These are phyloP conservation scores for Hydriomena furcata DNA, from an alignment of 2,888 invertebrate species.

Conservation along the genomic window DNA sequence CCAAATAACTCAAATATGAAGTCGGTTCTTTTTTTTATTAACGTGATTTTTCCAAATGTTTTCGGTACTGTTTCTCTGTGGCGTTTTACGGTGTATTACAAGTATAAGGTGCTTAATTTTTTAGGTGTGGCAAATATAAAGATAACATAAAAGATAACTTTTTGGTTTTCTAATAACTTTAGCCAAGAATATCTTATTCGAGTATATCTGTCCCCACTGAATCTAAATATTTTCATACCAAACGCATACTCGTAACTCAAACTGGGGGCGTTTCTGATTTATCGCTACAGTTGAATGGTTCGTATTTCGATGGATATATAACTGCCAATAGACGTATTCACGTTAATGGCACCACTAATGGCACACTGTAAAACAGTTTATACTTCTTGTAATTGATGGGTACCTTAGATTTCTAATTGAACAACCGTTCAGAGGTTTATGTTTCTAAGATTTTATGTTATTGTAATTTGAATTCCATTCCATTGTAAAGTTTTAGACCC, in stretches of 20 bases:
- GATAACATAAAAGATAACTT: too few relatives aligned
- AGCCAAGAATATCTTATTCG: conserved; percentile 1
- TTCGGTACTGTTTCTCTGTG: too few relatives aligned
- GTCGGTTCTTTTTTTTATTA: too few relatives aligned
- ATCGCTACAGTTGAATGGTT: conserved; percentile 34
- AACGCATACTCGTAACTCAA: conserved; percentile 30
- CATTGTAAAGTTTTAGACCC: conserved; percentile 17
- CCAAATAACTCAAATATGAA: too few relatives aligned
- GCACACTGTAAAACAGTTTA: conserved; percentile 48
- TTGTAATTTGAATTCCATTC: conserved; percentile 10
- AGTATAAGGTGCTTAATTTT: too few relatives aligned
- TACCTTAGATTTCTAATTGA: conserved; percentile 26
- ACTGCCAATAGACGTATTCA: conserved; percentile 46
- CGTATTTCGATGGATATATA: conserved; percentile 41
- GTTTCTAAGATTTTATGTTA: conserved; percentile 19
- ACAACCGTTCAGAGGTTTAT: conserved; percentile 25
- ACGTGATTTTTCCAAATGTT: too few relatives aligned
- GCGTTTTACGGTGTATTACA: too few relatives aligned
- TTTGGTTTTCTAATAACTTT: too few relatives aligned
- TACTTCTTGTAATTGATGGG: conserved; percentile 41
- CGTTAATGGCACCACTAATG: conserved; percentile 36
- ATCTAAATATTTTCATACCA: conserved; percentile 24
- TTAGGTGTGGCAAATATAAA: too few relatives aligned
- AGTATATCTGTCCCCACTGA: conserved; percentile 12
- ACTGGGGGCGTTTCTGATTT: conserved; percentile 41